Conservation (phyloP, 2,888 invertebrate species). For the Serrognathus titanus region DNA sequence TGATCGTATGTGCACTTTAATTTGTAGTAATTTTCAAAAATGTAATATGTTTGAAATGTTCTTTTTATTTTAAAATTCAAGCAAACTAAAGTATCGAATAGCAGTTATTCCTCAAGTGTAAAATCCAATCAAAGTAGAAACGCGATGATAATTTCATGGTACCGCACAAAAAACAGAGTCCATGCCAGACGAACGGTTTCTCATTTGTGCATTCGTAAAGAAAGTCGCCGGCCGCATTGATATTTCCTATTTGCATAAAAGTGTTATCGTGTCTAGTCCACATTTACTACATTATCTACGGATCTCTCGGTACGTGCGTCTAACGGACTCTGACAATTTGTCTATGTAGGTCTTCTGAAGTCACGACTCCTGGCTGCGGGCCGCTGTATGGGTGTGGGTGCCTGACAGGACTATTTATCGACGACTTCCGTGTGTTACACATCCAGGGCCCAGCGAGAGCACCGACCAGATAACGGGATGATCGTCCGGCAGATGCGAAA, state of each 20-base stretch:
- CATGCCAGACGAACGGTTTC: no score
- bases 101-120: no score
- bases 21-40: no score
- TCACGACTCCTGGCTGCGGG: constrained; percentile 35
- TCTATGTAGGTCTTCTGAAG: constrained; percentile 40
- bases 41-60: no score
- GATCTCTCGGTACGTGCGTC: constrained; percentile 38
- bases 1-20: no score
- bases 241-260: background rate
- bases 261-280: constrained; percentile 30
- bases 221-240: background rate
- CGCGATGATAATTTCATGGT: no score
- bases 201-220: no score
- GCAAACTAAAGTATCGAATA: no score
- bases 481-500: constrained; percentile 2
- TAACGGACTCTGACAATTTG: constrained; percentile 38
- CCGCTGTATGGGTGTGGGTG: constrained; percentile 40
- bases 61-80: no score
- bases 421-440: constrained; percentile 42
- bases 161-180: no score
- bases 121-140: no score
- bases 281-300: constrained; percentile 35
- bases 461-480: constrained; percentile 7
- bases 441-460: constrained; percentile 14
- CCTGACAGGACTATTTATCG: constrained; percentile 42